Evolutionary conservation across 2,888 invertebrate species (phyloP).

Genomic region (Heliconius ismenius): DNA sequence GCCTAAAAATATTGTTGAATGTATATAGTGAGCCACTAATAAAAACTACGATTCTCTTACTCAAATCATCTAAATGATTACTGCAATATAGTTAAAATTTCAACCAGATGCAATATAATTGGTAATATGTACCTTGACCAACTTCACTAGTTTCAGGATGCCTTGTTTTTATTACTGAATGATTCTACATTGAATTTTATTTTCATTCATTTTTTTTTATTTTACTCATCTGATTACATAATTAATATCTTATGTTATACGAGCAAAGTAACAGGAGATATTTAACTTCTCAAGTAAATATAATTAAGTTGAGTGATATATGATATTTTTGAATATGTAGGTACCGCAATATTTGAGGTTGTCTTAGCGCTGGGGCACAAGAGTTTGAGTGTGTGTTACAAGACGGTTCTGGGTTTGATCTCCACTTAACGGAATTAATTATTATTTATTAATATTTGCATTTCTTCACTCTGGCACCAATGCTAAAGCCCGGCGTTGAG

Average conservation of each 20-base stretch:
- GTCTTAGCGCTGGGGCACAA: too few relatives aligned
- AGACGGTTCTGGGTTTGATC: too few relatives aligned
- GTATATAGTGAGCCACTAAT: not conserved
- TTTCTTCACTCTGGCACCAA: too few relatives aligned
- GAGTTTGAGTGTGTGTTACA: too few relatives aligned
- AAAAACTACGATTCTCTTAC: not conserved
- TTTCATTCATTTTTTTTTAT: slow-evolving; percentile 7
- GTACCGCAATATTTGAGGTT: too few relatives aligned
- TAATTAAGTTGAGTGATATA: too few relatives aligned
- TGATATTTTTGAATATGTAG: not conserved
- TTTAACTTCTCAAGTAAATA: not conserved
- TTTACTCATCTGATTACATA: not conserved
- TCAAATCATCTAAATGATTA: slow-evolving; percentile 1
- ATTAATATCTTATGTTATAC: not conserved
- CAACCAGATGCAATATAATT: slow-evolving; percentile 21
- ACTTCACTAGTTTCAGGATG: slow-evolving; percentile 39
- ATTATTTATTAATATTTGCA: too few relatives aligned
- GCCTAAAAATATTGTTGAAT: not conserved
- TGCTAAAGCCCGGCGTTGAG: too few relatives aligned
- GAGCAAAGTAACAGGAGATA: not conserved
- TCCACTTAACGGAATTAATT: too few relatives aligned
- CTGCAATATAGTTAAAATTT: slow-evolving; percentile 1
- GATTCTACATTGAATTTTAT: slow-evolving; percentile 5
- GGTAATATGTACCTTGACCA: slow-evolving; percentile 41
- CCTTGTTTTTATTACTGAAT: slow-evolving; percentile 36